Evolutionary conservation across 2,888 invertebrate genomes (phyloP).

Genomic region (Apamea epomidion): DNA sequence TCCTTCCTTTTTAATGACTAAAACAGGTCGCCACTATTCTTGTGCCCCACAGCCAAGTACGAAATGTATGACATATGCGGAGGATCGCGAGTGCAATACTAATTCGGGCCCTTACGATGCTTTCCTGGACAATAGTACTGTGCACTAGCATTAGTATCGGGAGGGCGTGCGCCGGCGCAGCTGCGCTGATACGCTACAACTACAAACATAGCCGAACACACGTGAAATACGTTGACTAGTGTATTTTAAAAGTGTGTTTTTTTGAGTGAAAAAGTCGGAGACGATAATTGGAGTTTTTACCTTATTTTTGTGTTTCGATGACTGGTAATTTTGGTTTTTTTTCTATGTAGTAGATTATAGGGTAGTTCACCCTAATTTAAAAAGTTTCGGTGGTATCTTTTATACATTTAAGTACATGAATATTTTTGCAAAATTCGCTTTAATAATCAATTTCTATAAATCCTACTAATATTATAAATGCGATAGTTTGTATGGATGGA

Average conservation of each 20-base stretch:
- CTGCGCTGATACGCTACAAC: slow-evolving; percentile 65
- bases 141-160: slow-evolving; percentile 80
- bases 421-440: not conserved
- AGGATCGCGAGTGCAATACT: slow-evolving; percentile 78
- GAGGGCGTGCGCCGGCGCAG: slow-evolving; percentile 78
- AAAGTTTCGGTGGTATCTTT: slow-evolving; percentile 41
- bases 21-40: slow-evolving; percentile 48
- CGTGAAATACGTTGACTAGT: slow-evolving; percentile 56
- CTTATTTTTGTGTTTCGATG: slow-evolving; percentile 6
- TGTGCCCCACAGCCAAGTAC: slow-evolving; percentile 50
- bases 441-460: slow-evolving; percentile 46
- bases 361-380: slow-evolving; percentile 9
- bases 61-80: slow-evolving; percentile 57
- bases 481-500: no score
- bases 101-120: slow-evolving; percentile 80
- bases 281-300: slow-evolving; percentile 6
- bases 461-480: no score
- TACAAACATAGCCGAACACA: slow-evolving; percentile 58
- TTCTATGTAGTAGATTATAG: not conserved
- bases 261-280: slow-evolving; percentile 29
- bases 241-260: slow-evolving; percentile 58
- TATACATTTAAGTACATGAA: not conserved
- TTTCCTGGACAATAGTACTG: slow-evolving; percentile 82
- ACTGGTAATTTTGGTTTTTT: slow-evolving; percentile 45
- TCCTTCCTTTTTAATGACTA: slow-evolving; percentile 1